Evolutionary conservation across 2,888 invertebrate genomes (phyloP).

Genomic region (Stomorhina lunata): DNA sequence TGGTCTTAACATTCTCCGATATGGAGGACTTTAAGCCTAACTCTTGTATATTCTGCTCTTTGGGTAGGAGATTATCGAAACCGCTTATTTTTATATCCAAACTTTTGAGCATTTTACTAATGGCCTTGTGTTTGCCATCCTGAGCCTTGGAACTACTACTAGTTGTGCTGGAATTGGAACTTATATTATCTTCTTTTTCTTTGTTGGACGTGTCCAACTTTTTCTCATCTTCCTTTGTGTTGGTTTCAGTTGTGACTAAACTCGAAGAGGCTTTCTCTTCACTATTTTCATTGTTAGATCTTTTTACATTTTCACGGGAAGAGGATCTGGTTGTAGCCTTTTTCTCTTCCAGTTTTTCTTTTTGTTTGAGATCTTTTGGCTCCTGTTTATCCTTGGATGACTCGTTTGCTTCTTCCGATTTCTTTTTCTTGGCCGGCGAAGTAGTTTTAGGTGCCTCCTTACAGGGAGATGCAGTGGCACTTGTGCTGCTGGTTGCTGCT

Average conservation of each 20-base stretch:
- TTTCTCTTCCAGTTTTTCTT: constrained; percentile 54
- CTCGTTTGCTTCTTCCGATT: constrained; percentile 15
- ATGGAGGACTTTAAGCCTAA: constrained; percentile 78
- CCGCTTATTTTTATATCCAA: constrained; percentile 79
- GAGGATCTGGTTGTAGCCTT: constrained; percentile 60
- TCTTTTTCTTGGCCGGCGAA: constrained; percentile 58
- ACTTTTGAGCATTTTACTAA: constrained; percentile 79
- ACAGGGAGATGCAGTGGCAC: constrained; percentile 38
- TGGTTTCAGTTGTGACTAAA: not conserved
- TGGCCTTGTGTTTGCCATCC: constrained; percentile 78
- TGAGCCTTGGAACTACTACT: constrained; percentile 67
- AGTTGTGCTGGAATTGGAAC: constrained; percentile 55
- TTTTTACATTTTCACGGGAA: constrained; percentile 63
- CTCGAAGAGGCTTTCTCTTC: constrained; percentile 9
- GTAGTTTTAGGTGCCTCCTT: constrained; percentile 59
- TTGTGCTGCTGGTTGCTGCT: constrained; percentile 28
- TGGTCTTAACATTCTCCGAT: constrained; percentile 80
- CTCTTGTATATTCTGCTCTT: constrained; percentile 76
- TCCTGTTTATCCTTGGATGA: not conserved
- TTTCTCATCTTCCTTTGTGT: constrained; percentile 42
- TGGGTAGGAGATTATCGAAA: constrained; percentile 77
- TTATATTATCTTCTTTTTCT: constrained; percentile 39
- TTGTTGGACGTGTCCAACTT: not conserved
- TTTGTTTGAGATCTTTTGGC: not conserved
- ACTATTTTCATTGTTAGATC: constrained; percentile 6